phyloP scores from a whole-genome alignment of 2,797 vertebrate genomes.

The Phalloptychus januarius region DNA sequence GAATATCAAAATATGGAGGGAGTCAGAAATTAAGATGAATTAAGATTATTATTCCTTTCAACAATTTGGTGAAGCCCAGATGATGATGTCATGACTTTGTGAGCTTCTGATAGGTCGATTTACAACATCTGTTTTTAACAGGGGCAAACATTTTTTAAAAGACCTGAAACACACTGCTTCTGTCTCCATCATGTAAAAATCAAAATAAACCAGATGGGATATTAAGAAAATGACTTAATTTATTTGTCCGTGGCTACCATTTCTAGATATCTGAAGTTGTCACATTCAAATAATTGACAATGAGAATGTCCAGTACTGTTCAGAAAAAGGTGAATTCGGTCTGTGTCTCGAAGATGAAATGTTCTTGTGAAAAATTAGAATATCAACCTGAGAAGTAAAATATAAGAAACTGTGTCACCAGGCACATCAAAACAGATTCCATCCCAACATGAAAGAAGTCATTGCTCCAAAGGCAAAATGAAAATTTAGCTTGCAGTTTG shows the following conservation, averaged over 20 bases:
- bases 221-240: neutral
- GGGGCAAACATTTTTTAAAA: neutral
- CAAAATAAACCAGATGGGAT: neutral
- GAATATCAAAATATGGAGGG: neutral
- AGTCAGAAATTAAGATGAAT: neutral
- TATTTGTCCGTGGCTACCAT: neutral
- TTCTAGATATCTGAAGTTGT: neutral
- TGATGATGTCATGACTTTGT: neutral
- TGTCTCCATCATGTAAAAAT: neutral
- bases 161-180: neutral
- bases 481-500: neutral
- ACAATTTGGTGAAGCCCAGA: neutral
- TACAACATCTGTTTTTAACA: neutral
- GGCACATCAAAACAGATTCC: neutral
- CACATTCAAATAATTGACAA: neutral
- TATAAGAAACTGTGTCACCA: neutral
- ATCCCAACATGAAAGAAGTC: neutral
- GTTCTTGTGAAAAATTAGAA: neutral
- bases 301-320: neutral
- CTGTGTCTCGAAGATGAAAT: neutral
- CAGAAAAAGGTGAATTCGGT: neutral
- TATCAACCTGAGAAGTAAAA: neutral
- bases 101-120: neutral
- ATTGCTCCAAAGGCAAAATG: neutral
- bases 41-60: neutral